Percentiles rank a stretch among this genome's conserved stretches.
Evolutionary conservation across 1,140 invertebrate species (phyloP).

Genomic region (Leptopilina clavipes): DNA sequence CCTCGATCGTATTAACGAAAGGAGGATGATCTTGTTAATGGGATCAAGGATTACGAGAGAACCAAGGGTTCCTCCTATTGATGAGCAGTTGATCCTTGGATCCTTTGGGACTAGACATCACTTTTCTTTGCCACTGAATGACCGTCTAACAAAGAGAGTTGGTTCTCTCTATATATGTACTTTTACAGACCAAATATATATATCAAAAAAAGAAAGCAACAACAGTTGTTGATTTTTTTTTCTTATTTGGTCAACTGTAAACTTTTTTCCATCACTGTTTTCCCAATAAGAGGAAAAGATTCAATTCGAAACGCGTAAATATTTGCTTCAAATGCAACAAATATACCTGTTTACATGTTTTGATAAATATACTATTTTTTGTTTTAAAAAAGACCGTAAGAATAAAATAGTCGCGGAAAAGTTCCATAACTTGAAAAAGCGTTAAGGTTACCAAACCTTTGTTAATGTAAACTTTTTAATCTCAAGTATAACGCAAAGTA

Average conservation of each 20-base stretch:
- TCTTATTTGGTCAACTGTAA: background rate
- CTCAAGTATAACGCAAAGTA: conserved; percentile 45
- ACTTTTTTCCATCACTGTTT: too few relatives aligned
- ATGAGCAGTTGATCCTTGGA: conserved; percentile 33
- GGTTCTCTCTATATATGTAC: background rate
- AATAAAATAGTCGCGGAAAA: too few relatives aligned
- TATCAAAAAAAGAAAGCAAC: too few relatives aligned
- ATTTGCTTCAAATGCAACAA: too few relatives aligned
- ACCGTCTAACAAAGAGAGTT: conserved; percentile 40
- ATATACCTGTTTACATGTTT: too few relatives aligned
- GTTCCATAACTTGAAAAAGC: background rate
- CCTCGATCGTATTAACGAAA: background rate
- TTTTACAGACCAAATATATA: background rate
- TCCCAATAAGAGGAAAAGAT: too few relatives aligned
- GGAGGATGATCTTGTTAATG: conserved; percentile 51
- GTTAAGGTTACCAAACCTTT: conserved; percentile 15
- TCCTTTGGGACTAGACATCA: conserved; percentile 45
- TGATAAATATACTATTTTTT: too few relatives aligned
- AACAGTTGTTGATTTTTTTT: background rate
- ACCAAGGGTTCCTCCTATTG: conserved; percentile 48
- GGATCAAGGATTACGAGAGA: conserved; percentile 46
- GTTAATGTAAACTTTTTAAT: conserved; percentile 51
- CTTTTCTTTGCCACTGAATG: background rate
- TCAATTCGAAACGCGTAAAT: too few relatives aligned
- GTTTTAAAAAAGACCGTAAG: too few relatives aligned